Percentiles rank a stretch among this genome's conserved stretches.
Conservation (phyloP, 2,888 invertebrate genomes). For the Drosophila recens region DNA sequence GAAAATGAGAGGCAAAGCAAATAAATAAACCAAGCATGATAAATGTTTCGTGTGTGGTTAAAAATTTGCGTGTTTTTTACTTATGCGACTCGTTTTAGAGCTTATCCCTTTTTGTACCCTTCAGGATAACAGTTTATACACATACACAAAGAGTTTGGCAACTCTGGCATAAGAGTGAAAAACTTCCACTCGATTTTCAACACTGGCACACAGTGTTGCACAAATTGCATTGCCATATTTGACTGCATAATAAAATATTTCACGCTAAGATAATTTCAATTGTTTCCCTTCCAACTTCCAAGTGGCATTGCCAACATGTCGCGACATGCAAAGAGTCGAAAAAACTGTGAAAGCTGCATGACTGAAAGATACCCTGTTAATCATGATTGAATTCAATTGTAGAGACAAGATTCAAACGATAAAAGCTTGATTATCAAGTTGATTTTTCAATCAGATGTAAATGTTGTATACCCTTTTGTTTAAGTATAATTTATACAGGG, state of each 20-base stretch:
- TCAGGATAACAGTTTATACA: constrained; percentile 23
- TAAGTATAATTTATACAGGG: neutral
- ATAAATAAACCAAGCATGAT: constrained; percentile 59
- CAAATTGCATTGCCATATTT: constrained; percentile 29
- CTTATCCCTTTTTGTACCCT: constrained; percentile 41
- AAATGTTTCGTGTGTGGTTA: constrained; percentile 63
- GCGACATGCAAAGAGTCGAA: constrained; percentile 35
- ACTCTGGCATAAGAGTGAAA: constrained; percentile 11
- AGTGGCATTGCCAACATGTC: constrained; percentile 51
- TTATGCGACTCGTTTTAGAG: constrained; percentile 34
- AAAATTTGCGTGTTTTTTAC: constrained; percentile 58
- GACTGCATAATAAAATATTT: constrained; percentile 38
- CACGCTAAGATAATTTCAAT: constrained; percentile 48
- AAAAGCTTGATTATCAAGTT: neutral
- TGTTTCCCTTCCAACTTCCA: constrained; percentile 24
- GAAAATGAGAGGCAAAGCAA: constrained; percentile 43
- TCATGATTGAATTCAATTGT: neutral
- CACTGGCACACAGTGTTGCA: constrained; percentile 30
- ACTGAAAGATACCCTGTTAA: constrained; percentile 4
- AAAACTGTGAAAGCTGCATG: neutral
- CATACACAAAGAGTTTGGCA: neutral
- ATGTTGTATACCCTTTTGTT: neutral
- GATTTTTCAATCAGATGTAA: neutral
- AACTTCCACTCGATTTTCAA: constrained; percentile 29
- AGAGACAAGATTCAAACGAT: neutral